Evolutionary conservation across 1,140 invertebrate genomes (phyloP), one percentile per base, ranked within the genome.

Genomic region (Hormaphis cornu): DNA sequence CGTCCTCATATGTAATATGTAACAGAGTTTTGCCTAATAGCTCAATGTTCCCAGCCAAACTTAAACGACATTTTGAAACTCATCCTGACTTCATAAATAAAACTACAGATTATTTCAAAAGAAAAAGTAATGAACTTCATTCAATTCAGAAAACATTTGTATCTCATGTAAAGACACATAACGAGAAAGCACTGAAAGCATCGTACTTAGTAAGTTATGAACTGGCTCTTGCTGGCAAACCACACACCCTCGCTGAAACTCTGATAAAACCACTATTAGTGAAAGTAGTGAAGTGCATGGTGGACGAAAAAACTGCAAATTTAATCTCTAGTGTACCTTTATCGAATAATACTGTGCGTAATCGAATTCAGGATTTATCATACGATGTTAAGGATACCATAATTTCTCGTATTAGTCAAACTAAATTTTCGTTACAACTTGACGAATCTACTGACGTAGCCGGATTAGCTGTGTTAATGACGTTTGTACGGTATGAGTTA

Each of bases 1-100:
- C 35, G 35, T 37, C 71, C 72, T 1, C 74, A 73, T 22, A 73
- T 72, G 73, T 74, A n/a, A 70, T 74, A 66, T 73, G 70, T 54
- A 42, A 66, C 69, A 71, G 53, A 30, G 72, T 73, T 73, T 69
- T 74, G 69, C 73, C 33, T 58, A 58, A 58, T 58, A 26, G 24
- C 16, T n/a, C 54, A 33, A 30, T 58, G 26, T 18, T 72, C 26
- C 72, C 71, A 30, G 70, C 69, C 26, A 73, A 73, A 37, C 73
- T 74, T 53, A 37, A 72, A 73, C 69, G 71, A 53, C 73, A 74
- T 70, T 69, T 73, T 22, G 35, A 73, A 40, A 72, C 74, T 3
- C 72, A 74, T 74, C 54, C 69, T 4, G 71, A 72, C 58, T 70
- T 46, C 9, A 71, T n/a, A 46, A 48, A 70, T 52, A 66, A 69